Base-by-base conservation (phyloP, 1,140 invertebrate genomes). In the Rhizoglyphus robini region DNA sequence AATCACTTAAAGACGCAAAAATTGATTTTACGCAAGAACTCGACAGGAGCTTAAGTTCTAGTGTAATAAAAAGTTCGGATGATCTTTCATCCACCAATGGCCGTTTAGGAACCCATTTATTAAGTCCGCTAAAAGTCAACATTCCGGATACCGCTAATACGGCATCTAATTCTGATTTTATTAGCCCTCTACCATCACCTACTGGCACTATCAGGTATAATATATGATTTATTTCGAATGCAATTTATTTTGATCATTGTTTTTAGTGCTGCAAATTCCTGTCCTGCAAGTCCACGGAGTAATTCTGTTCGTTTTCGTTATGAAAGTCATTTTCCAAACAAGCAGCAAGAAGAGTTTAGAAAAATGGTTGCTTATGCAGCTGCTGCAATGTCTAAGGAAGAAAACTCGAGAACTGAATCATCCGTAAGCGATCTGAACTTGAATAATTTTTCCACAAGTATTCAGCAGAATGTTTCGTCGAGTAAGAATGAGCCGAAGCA, bases 151-250 rank as follows among this genome's bases (percentile, higher is more conserved):
- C 46, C 13, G 48, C 48, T 8, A 48, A 60, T 27, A 2, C 29
- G 15, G 80, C 80, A 18, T 27, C 47, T 47, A 84, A 86, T 65
- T 82, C 71, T 47, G 76, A 74, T 68, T 78, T 80, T 68, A 76
- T 84, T 69, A 94, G 90, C 75, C 93, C 93, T 11, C 91, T 92
- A 73, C 90, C 91, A 46, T 96, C 93, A 54, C 91, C 90, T 41
- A 94, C 90, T 49, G 78, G 90, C 69, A 85, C 83, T 36, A 83
- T 85, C 65, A 84, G 83, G 83, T 84, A 75, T 61, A n/a, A n/a
- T n/a, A n/a, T n/a, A n/a, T n/a, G n/a, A n/a, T n/a, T n/a, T n/a
- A 29, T 57, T 38, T 47, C 30, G 4, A 31, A 64, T 30, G 3
- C 23, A 15, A 13, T 4, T 2, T 38, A 4, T 38, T 51, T 4